Evolutionary conservation across 2,113 vertebrate genomes (phyloP), one percentile per base, ranked within the genome.

Genomic region (Pseudorhombus dupliciocellatus): DNA sequence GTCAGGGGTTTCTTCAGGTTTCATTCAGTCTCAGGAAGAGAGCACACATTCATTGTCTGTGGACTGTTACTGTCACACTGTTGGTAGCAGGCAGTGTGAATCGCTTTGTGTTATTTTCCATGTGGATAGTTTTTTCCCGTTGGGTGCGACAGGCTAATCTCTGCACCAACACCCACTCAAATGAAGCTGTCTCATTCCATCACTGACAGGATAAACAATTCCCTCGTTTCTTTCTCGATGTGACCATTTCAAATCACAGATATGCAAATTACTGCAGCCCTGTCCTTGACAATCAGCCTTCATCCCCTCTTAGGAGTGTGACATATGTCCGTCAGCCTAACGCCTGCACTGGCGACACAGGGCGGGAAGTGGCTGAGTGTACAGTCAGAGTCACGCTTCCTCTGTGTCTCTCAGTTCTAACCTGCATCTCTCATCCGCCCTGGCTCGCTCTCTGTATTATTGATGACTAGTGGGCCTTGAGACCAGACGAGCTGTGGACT

Each of bases 391-490:
- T 40, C 58, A 7, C 14, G 5, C 55, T 67, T 15, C 51, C 59
- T 60, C 64, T 63, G 42, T 55, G 55, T 69, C 37, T 69, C 28
- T 69, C 58, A 61, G 54, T 59, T 58, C 16, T 71, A 76, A 78
- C 71, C 59, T n/a, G 37, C 50, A 26, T 70, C 64, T 85, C 26
- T 79, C 21, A 2, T 70, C 63, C 24, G 18, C 54, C 16, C 16
- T 16, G 72, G 63, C 78, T 72, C 22, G 0, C 59, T 66, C 65
- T 71, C 51, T 88, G 42, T 75, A 89, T 90, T 87, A 88, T 90
- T 90, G 80, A 92, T 88, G 83, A 75, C 81, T 78, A 31, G 21
- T 9, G 75, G 70, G 83, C 67, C 83, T 75, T 63, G 58, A 64
- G 72, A 85, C 55, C 25, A 67, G 68, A 26, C 56, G 2, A 20